phyloP scores from a whole-genome alignment of 2,888 invertebrate genomes.

The Papilio gigon region DNA sequence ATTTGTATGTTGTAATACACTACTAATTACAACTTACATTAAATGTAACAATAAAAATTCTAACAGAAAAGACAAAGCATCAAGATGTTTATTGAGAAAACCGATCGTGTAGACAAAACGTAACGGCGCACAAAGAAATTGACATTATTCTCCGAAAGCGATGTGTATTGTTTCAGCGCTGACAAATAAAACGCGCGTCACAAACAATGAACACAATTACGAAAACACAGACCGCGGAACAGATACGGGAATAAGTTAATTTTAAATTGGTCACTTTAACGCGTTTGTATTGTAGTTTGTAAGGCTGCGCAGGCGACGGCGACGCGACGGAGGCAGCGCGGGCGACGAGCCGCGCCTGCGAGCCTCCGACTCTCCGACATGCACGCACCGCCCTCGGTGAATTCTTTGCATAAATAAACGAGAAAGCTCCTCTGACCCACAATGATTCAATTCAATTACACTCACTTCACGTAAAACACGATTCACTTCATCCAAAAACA shows the following conservation, averaged over 20 bases:
- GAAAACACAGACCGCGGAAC: conserved; percentile 61
- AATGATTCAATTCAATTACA: conserved; percentile 55
- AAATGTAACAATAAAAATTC: background rate
- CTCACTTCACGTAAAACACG: conserved; percentile 64
- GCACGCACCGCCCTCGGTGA: conserved; percentile 77
- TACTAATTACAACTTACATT: background rate
- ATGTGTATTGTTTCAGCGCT: conserved; percentile 50
- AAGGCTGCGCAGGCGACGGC: conserved; percentile 69
- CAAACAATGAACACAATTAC: conserved; percentile 66
- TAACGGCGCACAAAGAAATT: conserved; percentile 71
- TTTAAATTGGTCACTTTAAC: conserved; percentile 67
- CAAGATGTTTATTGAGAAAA: conserved; percentile 33
- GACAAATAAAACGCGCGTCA: conserved; percentile 59
- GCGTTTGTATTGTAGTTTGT: conserved; percentile 44
- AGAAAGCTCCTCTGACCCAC: conserved; percentile 71
- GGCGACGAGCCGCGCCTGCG: conserved; percentile 66
- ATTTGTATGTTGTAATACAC: too few species aligned
- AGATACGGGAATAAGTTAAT: conserved; percentile 62
- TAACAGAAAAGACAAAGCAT: conserved; percentile 11
- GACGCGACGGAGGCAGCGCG: conserved; percentile 65
- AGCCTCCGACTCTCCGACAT: conserved; percentile 73
- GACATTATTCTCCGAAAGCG: conserved; percentile 55
- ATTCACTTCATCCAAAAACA: conserved; percentile 71
- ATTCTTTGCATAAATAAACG: conserved; percentile 81
- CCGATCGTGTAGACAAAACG: conserved; percentile 51